Evolutionary conservation across 2,113 vertebrate species (phyloP).

Genomic region (Eubucco bourcierii): DNA sequence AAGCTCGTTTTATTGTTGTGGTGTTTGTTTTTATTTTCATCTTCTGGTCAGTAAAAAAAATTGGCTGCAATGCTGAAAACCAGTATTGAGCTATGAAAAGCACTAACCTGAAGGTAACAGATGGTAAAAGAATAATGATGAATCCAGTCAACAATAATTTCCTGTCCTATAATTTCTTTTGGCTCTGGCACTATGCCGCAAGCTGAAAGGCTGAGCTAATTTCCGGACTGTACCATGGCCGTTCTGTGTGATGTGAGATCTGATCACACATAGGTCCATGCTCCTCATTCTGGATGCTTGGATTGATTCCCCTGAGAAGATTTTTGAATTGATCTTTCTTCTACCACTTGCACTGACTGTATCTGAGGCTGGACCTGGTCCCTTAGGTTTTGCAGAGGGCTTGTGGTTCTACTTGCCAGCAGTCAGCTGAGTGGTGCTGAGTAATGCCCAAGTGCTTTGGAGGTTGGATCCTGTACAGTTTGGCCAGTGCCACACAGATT

Average conservation of each 20-base stretch:
- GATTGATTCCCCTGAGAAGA: background rate
- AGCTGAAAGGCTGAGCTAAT: slow-evolving; percentile 47
- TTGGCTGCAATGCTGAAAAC: slow-evolving; percentile 8
- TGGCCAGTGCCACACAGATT: background rate
- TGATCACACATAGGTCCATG: background rate
- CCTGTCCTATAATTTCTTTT: slow-evolving; percentile 50
- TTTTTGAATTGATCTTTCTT: background rate
- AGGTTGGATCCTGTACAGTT: background rate
- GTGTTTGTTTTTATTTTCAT: background rate
- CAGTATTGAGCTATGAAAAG: slow-evolving; percentile 13
- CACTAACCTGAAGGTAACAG: slow-evolving; percentile 52
- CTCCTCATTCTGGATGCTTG: background rate
- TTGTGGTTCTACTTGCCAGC: background rate
- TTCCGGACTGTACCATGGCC: background rate
- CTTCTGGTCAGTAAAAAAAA: slow-evolving; percentile 16
- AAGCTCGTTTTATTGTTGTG: background rate
- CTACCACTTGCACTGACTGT: background rate
- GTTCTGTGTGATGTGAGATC: background rate
- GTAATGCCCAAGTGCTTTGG: background rate
- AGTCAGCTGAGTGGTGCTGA: background rate
- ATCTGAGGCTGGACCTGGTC: background rate
- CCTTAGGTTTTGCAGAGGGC: background rate
- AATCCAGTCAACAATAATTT: slow-evolving; percentile 58
- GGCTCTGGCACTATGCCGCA: background rate
- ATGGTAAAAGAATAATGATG: slow-evolving; percentile 60